These are phyloP conservation scores for Phylloscopus collybita DNA, from an alignment of 2,797 vertebrate species.

Conservation along the genomic window DNA sequence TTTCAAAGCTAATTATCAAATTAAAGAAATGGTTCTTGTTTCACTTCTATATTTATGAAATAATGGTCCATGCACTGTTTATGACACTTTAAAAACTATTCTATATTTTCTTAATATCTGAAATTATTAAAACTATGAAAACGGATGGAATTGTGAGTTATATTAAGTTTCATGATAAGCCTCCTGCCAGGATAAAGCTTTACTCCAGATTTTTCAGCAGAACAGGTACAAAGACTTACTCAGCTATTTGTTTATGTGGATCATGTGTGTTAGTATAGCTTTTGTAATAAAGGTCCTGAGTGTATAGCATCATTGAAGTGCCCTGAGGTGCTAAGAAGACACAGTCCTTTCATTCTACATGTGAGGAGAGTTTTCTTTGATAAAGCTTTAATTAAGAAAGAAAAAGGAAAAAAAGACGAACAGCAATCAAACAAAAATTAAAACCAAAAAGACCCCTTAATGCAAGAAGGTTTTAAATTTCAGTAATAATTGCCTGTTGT, in stretches of 20 bases:
- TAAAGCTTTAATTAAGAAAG: not conserved
- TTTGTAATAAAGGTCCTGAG: not conserved
- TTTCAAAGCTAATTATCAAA: not conserved
- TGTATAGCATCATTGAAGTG: not conserved
- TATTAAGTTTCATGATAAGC: not conserved
- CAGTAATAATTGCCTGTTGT: not conserved
- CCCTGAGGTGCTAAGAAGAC: not conserved
- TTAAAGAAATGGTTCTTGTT: not conserved
- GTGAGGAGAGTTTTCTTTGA: not conserved
- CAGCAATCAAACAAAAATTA: not conserved
- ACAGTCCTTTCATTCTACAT: not conserved
- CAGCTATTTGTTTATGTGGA: not conserved
- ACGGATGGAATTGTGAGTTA: not conserved
- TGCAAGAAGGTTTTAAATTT: not conserved
- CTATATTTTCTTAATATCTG: not conserved
- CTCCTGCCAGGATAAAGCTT: not conserved
- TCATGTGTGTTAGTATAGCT: not conserved
- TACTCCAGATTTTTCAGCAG: not conserved
- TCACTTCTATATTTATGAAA: not conserved
- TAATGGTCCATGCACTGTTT: not conserved
- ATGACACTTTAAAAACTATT: not conserved
- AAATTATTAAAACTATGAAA: not conserved
- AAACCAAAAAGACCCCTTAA: accelerated
- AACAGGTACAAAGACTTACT: not conserved
- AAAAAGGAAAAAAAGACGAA: accelerated